Conservation (phyloP, 2,113 vertebrate genomes). For the Lamprologus tigripictilis region DNA sequence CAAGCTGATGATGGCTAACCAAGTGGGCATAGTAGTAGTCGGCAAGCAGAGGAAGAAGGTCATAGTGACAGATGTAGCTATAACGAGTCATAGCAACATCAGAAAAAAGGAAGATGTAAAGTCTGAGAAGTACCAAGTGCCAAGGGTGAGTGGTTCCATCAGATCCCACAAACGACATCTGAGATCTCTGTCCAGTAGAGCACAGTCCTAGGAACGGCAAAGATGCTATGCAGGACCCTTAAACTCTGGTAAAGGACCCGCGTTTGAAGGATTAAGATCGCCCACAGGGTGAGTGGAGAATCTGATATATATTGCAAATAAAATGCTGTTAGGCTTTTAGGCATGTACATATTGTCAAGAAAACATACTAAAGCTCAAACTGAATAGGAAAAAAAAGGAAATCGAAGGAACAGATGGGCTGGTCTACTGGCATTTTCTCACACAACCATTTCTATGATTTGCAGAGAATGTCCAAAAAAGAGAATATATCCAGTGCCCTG, state of each 20-base stretch:
- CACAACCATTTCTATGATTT: too few relatives aligned
- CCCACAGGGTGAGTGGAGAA: background rate
- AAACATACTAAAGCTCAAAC: background rate
- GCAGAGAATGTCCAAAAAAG: too few relatives aligned
- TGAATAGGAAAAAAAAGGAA: background rate
- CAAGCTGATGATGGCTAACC: background rate
- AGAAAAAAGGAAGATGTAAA: background rate
- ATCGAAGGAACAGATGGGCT: background rate
- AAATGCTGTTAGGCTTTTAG: background rate
- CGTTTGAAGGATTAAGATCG: background rate
- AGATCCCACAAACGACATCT: background rate
- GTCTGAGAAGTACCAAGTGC: background rate
- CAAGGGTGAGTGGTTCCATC: background rate
- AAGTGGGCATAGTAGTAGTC: background rate
- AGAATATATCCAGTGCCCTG: too few relatives aligned
- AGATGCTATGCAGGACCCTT: background rate
- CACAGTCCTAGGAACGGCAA: background rate
- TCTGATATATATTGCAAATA: background rate
- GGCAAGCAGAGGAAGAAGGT: background rate
- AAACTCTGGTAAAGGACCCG: background rate
- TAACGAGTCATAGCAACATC: background rate
- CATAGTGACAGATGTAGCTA: background rate
- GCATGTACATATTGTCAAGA: background rate
- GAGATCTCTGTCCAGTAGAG: background rate
- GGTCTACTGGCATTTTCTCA: background rate